Evolutionary conservation across 2,797 vertebrate genomes (phyloP).

Genomic region (Phoxinus dragarum): DNA sequence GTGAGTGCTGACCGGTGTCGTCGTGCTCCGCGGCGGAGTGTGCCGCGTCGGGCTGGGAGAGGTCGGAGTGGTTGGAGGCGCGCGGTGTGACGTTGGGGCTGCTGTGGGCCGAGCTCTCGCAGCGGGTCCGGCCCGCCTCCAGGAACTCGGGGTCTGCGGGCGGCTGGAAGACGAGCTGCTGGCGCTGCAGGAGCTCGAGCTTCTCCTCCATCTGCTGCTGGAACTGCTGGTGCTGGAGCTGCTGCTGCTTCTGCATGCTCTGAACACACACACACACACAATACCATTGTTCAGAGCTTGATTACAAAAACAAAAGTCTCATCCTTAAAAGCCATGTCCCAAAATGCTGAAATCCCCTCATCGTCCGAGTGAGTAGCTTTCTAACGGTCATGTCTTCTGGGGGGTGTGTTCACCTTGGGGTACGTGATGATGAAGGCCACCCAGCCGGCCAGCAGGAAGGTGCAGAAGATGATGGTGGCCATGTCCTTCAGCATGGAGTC

Average conservation of each 20-base stretch:
- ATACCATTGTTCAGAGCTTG: too few relatives aligned
- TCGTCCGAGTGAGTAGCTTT: not conserved
- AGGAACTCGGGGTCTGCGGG: constrained; percentile 82
- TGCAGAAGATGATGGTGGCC: constrained; percentile 96
- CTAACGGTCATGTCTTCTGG: not conserved
- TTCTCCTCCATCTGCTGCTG: constrained; percentile 92
- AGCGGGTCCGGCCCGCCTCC: constrained; percentile 76
- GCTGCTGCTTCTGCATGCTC: constrained; percentile 92
- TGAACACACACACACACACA: constrained; percentile 60
- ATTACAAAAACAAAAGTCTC: too few relatives aligned
- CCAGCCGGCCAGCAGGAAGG: constrained; percentile 95
- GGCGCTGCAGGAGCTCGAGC: constrained; percentile 89
- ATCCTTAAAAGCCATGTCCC: too few relatives aligned
- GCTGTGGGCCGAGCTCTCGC: constrained; percentile 90
- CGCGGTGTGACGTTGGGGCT: constrained; percentile 88
- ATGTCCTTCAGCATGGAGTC: constrained; percentile 97
- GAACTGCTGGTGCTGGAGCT: constrained; percentile 92
- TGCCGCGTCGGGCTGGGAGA: constrained; percentile 84
- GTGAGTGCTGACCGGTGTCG: constrained; percentile 79
- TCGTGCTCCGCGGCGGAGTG: constrained; percentile 86
- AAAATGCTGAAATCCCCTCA: not conserved
- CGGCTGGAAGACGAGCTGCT: constrained; percentile 85
- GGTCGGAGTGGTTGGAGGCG: constrained; percentile 89
- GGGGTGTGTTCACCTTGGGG: constrained; percentile 83
- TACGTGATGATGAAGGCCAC: constrained; percentile 95